These are phyloP conservation scores for Loripinus fragilis DNA, from an alignment of 2,888 invertebrate species.

Conservation along the genomic window DNA sequence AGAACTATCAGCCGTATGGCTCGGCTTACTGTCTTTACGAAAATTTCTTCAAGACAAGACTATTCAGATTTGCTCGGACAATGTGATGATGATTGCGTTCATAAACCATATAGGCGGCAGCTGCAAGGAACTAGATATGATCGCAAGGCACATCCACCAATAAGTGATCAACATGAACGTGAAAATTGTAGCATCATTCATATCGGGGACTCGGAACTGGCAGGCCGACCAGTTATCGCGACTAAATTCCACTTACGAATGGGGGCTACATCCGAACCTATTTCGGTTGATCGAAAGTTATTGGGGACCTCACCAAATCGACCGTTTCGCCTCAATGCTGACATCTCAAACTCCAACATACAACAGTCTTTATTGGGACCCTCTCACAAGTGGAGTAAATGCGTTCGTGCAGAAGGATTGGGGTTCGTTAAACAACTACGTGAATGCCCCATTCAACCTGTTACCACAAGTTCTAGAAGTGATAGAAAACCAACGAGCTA, in stretches of 20 bases:
- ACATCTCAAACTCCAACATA: not conserved
- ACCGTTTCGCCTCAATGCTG: not conserved
- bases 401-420: not conserved
- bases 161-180: not conserved
- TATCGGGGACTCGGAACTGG: not conserved
- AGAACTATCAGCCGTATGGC: conserved; percentile 20
- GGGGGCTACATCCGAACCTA: not conserved
- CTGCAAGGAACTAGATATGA: not conserved
- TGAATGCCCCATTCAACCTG: not conserved
- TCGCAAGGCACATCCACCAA: not conserved
- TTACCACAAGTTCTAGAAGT: not conserved
- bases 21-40: not conserved
- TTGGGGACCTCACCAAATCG: not conserved
- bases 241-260: not conserved
- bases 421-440: not conserved
- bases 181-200: not conserved
- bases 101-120: not conserved
- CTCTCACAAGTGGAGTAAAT: not conserved
- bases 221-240: not conserved
- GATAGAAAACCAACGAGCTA: not conserved
- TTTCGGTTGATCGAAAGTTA: not conserved
- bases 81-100: not conserved
- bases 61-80: not conserved
- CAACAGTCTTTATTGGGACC: not conserved
- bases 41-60: not conserved